Evolutionary conservation across 2,888 invertebrate genomes (phyloP), one percentile per base, ranked within the genome.

Genomic region (Steinernema hermaphroditum): DNA sequence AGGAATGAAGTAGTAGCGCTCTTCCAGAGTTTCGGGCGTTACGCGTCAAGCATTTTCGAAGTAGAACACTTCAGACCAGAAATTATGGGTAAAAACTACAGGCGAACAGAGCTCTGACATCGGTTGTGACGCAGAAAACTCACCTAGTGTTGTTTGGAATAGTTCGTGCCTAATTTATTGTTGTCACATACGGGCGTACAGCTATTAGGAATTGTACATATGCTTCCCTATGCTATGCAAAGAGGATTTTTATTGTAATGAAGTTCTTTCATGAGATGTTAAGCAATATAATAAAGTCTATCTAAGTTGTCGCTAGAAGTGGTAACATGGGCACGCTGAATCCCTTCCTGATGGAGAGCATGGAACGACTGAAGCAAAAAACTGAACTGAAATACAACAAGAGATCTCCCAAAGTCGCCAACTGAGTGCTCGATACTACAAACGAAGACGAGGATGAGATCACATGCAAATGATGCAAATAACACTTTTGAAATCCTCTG

Each of bases 1-100:
- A 84, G 86, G 70, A 86, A 86, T 73, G 86, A 86, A 72, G 79
- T 86, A 12, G 85, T 86, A 0, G 85, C 86, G n/a, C 76, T 86
- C 37, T 78, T 86, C 50, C 85, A 86, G 77, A 82, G 82, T 27
- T 82, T 86, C 62, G 86, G 86, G 8, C 74, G 86, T 24, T 86
- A 85, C 73, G 75, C 86, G 0, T 83, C 84, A 6, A 82, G 79
- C 68, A 87, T 86, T 27, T 68, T 75, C 69, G 86, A 86, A 74
- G 80, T 86, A 0, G 78, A 76, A 43, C 79, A 84, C 57, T 86
- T 86, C 78, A 74, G 86, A 29, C 68, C 76, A 24, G 80, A 79
- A 16, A 79, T 82, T 77, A 37, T 29, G 34, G 73, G 24, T 46
- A 70, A 76, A 50, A 50, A 50, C 12, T 27, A 50, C 24, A 50